Evolutionary conservation across 2,888 invertebrate species (phyloP), one percentile per base, ranked within the genome.

Genomic region (Dusona sp.): DNA sequence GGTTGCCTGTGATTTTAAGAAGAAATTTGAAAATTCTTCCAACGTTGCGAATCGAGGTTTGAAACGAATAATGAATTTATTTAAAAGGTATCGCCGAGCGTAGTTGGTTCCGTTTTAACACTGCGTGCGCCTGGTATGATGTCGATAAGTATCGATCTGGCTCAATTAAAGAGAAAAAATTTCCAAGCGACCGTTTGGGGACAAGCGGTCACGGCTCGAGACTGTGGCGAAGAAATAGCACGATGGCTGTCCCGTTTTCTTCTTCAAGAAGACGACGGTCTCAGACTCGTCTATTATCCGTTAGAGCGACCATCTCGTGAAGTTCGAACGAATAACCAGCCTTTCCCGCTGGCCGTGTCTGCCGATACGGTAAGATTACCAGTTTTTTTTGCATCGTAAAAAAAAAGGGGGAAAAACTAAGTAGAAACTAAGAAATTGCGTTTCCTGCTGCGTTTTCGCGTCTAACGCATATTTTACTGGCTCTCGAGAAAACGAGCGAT

Each of bases 161-260:
- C 93, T 0, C 90, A 91, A 11, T 88, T 95, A 22, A 90, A 91
- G 0, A 90, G 92, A 4, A 91, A 91, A 79, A 93, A 94, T 80
- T 94, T 94, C 78, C 94, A 93, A 4, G 95, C 96, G 0, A 91
- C 94, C 0, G 95, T 97, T 0, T 96, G 96, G 96, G 95, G 95
- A 74, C 91, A 93, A 84, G 84, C 94, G 0, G 95, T 97, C 1
- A 94, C 95, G 0, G 97, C 96, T 0, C 95, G 96, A 89, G 96
- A 97, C 91, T 98, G 98, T 92, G 98, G 98, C 0, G 95, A 96
- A 83, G 96, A 96, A 87, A 96, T 95, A 16, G 96, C 97, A 25
- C 95, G 96, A 79, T 98, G 98, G 98, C 95, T 98, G 90, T 96
- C 97, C 0, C 95, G 96, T 79, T 94, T 95, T 88, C 91, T 96